Evolutionary conservation across 2,888 invertebrate species (phyloP).

Genomic region (Rhodophaea formosa): DNA sequence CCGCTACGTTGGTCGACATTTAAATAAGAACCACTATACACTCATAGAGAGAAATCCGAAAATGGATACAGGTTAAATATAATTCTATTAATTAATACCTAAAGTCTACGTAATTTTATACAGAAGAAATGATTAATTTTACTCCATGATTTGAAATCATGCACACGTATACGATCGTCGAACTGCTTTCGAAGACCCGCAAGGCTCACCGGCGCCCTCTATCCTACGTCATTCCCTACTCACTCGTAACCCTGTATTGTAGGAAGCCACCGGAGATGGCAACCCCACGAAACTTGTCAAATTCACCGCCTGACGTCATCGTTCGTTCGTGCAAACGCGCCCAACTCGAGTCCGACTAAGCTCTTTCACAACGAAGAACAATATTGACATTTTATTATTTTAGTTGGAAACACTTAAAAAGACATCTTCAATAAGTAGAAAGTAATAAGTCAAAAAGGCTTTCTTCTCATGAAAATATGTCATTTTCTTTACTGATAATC

Average conservation of each 20-base stretch:
- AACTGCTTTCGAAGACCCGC: slow-evolving; percentile 74
- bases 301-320: slow-evolving; percentile 23
- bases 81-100: slow-evolving; percentile 78
- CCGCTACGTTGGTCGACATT: slow-evolving; percentile 80
- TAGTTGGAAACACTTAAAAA: not conserved
- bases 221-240: slow-evolving; percentile 46
- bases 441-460: not conserved
- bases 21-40: slow-evolving; percentile 80
- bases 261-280: slow-evolving; percentile 40
- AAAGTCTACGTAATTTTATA: slow-evolving; percentile 73
- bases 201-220: slow-evolving; percentile 53
- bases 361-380: not conserved
- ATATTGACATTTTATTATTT: not conserved
- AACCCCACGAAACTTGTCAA: slow-evolving; percentile 31
- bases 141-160: slow-evolving; percentile 77
- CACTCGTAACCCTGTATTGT: slow-evolving; percentile 67
- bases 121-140: slow-evolving; percentile 71
- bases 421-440: not conserved
- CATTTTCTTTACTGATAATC: not conserved
- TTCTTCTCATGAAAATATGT: not conserved
- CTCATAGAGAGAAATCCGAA: slow-evolving; percentile 81
- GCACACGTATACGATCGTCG: slow-evolving; percentile 78
- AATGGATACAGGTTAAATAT: slow-evolving; percentile 79
- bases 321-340: slow-evolving; percentile 20
- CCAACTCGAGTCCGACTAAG: not conserved